phyloP scores from a whole-genome alignment of 2,797 vertebrate genomes.

The Manis crassicaudata region DNA sequence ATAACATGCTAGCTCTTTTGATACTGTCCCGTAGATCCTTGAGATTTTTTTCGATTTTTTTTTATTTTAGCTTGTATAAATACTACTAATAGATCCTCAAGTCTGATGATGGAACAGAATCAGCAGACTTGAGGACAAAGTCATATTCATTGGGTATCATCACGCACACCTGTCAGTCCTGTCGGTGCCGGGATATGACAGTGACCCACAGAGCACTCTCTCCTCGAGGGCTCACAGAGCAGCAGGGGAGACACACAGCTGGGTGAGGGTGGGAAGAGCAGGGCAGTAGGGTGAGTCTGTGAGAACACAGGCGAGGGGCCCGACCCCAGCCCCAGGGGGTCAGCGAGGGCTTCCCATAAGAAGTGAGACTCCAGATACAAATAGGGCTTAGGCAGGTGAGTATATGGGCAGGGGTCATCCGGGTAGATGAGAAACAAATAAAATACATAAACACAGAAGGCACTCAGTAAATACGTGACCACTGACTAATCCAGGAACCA shows the following conservation, averaged over 20 bases:
- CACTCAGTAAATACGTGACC: no score
- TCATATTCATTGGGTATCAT: no score
- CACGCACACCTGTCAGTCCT: rapidly evolving
- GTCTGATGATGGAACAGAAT: no score
- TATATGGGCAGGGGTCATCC: no score
- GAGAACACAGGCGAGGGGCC: no score
- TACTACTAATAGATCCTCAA: not conserved
- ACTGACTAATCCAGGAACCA: not conserved
- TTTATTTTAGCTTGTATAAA: not conserved
- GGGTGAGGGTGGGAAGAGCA: no score
- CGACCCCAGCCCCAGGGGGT: not conserved
- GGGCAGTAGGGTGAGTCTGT: not conserved
- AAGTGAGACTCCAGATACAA: not conserved
- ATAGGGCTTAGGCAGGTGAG: no score
- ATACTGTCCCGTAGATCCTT: not conserved
- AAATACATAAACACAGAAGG: not conserved
- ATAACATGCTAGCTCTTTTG: no score
- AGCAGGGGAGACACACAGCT: not conserved
- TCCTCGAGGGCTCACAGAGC: not conserved
- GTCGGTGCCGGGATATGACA: no score
- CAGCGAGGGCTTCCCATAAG: not conserved
- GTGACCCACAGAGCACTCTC: no score
- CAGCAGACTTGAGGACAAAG: no score
- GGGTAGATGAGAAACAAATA: not conserved
- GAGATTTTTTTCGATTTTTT: not conserved